Conservation (phyloP, 2,113 vertebrate genomes). For the Grantiella picta region DNA sequence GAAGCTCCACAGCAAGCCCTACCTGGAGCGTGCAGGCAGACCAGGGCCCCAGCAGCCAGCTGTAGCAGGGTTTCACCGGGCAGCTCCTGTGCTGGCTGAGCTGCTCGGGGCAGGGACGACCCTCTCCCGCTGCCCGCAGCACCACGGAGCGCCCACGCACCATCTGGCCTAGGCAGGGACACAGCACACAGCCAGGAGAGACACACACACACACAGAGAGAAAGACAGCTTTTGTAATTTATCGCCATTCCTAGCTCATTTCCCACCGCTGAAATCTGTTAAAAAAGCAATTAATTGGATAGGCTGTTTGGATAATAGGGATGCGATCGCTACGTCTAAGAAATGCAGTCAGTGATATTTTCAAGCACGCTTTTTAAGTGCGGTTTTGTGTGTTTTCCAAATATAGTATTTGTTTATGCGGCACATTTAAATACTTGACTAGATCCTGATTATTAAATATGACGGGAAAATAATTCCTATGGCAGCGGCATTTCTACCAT, state of each 20-base stretch:
- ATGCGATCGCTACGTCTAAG: neutral
- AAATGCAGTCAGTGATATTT: neutral
- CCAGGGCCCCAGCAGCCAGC: conserved; percentile 88
- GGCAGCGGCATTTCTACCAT: neutral
- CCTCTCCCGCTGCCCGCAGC: conserved; percentile 83
- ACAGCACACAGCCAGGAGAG: neutral
- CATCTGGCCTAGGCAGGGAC: conserved; percentile 78
- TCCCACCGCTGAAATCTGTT: neutral
- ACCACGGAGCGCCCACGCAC: conserved; percentile 81
- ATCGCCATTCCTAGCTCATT: neutral
- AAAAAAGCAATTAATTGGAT: neutral
- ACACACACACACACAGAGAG: fast-evolving
- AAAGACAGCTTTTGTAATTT: neutral
- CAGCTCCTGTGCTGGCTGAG: conserved; percentile 87
- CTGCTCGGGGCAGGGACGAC: conserved; percentile 84
- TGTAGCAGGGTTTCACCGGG: conserved; percentile 88
- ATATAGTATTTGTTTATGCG: neutral
- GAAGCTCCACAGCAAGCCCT: neutral
- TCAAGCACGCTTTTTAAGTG: neutral
- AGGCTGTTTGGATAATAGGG: neutral
- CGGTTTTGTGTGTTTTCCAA: neutral
- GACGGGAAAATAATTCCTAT: conserved; percentile 29
- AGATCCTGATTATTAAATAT: conserved; percentile 50
- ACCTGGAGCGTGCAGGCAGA: conserved; percentile 87
- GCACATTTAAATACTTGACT: conserved; percentile 25